Evolutionary conservation across 2,888 invertebrate genomes (phyloP), one percentile per base, ranked within the genome.

Genomic region (Byasa hedistus): DNA sequence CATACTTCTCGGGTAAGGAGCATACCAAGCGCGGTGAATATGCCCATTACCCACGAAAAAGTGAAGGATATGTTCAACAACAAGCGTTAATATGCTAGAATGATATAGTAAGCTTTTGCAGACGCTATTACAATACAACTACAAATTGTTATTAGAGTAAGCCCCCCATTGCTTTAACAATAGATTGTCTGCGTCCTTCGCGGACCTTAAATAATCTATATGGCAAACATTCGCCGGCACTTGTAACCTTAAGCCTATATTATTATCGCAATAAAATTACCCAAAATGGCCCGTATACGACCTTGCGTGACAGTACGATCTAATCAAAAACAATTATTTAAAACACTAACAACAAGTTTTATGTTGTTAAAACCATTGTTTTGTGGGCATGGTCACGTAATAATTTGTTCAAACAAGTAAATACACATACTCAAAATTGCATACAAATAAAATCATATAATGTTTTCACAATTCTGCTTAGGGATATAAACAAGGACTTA

Each of bases 271-370:
- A 55, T 27, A 23, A 65, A 65, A 65, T 63, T 60, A 54, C 21
- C 32, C 22, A 62, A 44, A 58, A 58, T 44, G 21, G 44, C 12
- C 23, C 58, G n/a, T 44, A 55, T 15, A 52, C 39, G 61, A 66
- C 66, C 66, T 66, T 51, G 66, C 66, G 66, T 66, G 66, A 66
- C 66, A 57, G 56, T 23, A 23, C 62, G 62, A 63, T 66, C 48
- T 59, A 59, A 66, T 63, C 62, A 55, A 57, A 55, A 65, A 61
- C 48, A 48, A 48, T 48, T n/a, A n/a, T 48, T 48, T 48, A 48
- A 48, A 19, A 48, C 19, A 48, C 39, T 27, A 27, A 27, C 39
- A 10, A n/a, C n/a, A 48, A n/a, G n/a, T 48, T 48, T n/a, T 48
- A 48, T 39, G n/a, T 48, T n/a, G 48, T 5, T 48, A n/a, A 5